Evolutionary conservation across 2,888 invertebrate genomes (phyloP).

Genomic region (Erebia palarica): DNA sequence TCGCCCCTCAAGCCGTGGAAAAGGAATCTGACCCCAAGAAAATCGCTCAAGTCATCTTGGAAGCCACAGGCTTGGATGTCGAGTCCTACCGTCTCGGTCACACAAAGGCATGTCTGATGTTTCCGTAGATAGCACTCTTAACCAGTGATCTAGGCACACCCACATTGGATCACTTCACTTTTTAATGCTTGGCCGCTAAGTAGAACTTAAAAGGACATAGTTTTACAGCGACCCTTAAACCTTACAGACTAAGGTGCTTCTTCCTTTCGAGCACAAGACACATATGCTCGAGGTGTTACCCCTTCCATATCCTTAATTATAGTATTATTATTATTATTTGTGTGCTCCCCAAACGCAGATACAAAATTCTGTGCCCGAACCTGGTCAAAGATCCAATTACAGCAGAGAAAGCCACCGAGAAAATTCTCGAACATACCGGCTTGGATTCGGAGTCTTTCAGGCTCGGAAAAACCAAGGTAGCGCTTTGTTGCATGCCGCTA

Average conservation of each 20-base stretch:
- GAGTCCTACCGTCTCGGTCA: slow-evolving; percentile 98
- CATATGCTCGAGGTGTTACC: slow-evolving; percentile 64
- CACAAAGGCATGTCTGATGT: slow-evolving; percentile 94
- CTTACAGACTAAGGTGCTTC: slow-evolving; percentile 52
- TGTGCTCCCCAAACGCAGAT: slow-evolving; percentile 88
- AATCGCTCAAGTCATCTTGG: slow-evolving; percentile 91
- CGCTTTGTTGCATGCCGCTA: slow-evolving; percentile 43
- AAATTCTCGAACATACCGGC: slow-evolving; percentile 91
- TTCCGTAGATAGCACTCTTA: slow-evolving; percentile 67
- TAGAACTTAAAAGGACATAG: slow-evolving; percentile 64
- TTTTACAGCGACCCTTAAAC: slow-evolving; percentile 49
- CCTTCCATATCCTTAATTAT: slow-evolving; percentile 49
- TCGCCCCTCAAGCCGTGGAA: slow-evolving; percentile 94
- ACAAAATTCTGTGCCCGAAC: slow-evolving; percentile 99
- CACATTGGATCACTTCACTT: slow-evolving; percentile 55
- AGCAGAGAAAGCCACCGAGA: slow-evolving; percentile 89
- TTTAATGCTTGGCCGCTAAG: slow-evolving; percentile 58
- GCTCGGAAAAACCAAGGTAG: slow-evolving; percentile 98
- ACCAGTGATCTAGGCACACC: slow-evolving; percentile 55
- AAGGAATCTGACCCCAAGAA: slow-evolving; percentile 91
- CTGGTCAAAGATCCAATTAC: slow-evolving; percentile 88
- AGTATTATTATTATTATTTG: slow-evolving; percentile 63
- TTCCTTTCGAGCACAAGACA: slow-evolving; percentile 64
- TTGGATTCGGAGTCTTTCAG: slow-evolving; percentile 97
- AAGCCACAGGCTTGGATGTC: slow-evolving; percentile 90